phyloP scores from a whole-genome alignment of 2,113 vertebrate species.

The Laticauda colubrina region DNA sequence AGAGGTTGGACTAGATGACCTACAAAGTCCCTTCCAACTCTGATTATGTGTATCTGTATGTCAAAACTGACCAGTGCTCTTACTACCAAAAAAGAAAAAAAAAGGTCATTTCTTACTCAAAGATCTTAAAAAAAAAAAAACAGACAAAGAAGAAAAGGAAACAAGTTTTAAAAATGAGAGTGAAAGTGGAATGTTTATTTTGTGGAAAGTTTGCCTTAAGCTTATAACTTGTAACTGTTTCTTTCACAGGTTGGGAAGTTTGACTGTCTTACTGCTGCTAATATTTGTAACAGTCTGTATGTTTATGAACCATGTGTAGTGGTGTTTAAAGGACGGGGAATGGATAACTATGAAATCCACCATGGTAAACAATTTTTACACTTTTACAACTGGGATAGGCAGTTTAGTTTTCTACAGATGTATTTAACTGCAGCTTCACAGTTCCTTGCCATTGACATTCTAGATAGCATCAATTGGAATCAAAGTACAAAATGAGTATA shows the following conservation, averaged over 20 bases:
- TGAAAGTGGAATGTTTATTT: background rate
- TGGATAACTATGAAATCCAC: constrained; percentile 93
- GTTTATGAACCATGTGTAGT: constrained; percentile 87
- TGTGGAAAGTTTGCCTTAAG: background rate
- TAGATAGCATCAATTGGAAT: background rate
- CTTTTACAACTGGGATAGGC: background rate
- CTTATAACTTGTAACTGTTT: constrained; percentile 15
- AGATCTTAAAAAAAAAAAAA: background rate
- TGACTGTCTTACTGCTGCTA: constrained; percentile 79
- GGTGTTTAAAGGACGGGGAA: constrained; percentile 93
- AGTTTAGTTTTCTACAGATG: background rate
- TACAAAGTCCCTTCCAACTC: too few relatives aligned
- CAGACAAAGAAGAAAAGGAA: background rate
- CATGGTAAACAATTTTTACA: constrained; percentile 78
- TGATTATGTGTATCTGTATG: background rate
- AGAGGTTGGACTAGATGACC: too few relatives aligned
- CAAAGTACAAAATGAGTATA: background rate
- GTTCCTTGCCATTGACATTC: background rate
- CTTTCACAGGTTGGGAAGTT: constrained; percentile 84
- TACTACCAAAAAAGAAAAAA: background rate
- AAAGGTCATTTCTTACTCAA: background rate
- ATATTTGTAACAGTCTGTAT: constrained; percentile 83
- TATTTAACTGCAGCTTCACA: background rate
- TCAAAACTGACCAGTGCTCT: background rate
- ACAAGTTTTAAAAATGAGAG: background rate